Evolutionary conservation across 1,140 invertebrate species (phyloP), one percentile per base, ranked within the genome.

Genomic region (Brachionus asplanchnoidis): DNA sequence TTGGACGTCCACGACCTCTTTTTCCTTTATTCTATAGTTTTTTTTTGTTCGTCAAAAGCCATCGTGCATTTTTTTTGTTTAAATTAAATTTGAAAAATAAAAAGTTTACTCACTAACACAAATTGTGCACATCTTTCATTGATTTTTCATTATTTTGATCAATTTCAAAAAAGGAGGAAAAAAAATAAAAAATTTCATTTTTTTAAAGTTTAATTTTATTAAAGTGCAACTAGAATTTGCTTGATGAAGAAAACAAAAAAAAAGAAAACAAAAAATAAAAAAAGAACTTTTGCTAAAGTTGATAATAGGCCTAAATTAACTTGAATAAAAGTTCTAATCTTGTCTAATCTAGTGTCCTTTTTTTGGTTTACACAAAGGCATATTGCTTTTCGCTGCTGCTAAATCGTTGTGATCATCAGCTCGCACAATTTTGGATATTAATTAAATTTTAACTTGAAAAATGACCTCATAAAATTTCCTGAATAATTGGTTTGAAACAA

Each of bases 261-360:
- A n/a, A n/a, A n/a, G 17, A n/a, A 53, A 53, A 42, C 40, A 42
- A 53, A 53, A 53, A 53, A 53, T 53, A 5, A 11, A n/a, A 32
- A 32, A 32, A 32, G 53, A 56, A 56, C 53, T 56, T 14, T 56
- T 56, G 53, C 20, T 14, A 23, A 7, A n/a, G 23, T 20, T 56
- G 8, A 20, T 56, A 20, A 3, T 56, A 20, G 17, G 8, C 7
- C 8, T 73, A 73, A 73, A 73, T 73, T 73, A 73, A 73, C 68
- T 73, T 68, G 66, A 68, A 6, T 73, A 73, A 73, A 73, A 73
- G 68, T 73, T 73, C 68, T 73, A 73, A 73, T 73, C 68, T 73
- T 73, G 26, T 73, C 68, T 73, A 73, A 73, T 73, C 68, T 73
- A 73, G 68, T 73, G 68, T 73, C 68, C 40, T 42, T 11, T 73